Percentiles rank a stretch among this genome's conserved stretches.
Evolutionary conservation across 2,888 invertebrate species (phyloP).

Genomic region (Notodonta ziczac): DNA sequence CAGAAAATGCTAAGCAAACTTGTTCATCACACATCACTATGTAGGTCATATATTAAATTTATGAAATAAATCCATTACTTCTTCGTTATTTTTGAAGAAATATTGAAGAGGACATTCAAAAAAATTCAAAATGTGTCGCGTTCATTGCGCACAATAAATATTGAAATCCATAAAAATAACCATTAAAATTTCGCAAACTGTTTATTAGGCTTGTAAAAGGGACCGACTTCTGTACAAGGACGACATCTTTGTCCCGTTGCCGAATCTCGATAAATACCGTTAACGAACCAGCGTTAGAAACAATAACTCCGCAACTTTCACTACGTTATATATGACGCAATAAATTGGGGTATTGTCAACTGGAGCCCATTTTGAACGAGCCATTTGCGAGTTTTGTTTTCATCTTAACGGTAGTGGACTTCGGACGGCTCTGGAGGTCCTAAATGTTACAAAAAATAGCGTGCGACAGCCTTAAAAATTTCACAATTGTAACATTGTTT

Average conservation of each 20-base stretch:
- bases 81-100: neutral
- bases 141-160: conserved; percentile 41
- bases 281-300: conserved; percentile 59
- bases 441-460: conserved; percentile 63
- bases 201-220: conserved; percentile 65
- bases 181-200: conserved; percentile 69
- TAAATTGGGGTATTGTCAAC: conserved; percentile 68
- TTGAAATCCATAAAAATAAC: conserved; percentile 43
- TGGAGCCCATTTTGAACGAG: conserved; percentile 54
- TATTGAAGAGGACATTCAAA: conserved; percentile 8
- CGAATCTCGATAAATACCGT: conserved; percentile 70
- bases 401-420: conserved; percentile 75
- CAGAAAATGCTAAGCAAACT: no score
- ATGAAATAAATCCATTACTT: no score
- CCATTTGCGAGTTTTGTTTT: conserved; percentile 64
- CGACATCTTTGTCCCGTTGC: conserved; percentile 56
- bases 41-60: no score
- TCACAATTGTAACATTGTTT: conserved; percentile 64
- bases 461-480: conserved; percentile 62
- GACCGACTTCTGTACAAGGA: conserved; percentile 67
- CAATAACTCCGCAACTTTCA: conserved; percentile 74
- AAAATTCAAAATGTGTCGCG: conserved; percentile 21
- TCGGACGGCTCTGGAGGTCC: conserved; percentile 63
- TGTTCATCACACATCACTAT: no score
- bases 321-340: conserved; percentile 78